Conservation (phyloP, 2,113 vertebrate genomes). For the Phylloscopus whistleri region DNA sequence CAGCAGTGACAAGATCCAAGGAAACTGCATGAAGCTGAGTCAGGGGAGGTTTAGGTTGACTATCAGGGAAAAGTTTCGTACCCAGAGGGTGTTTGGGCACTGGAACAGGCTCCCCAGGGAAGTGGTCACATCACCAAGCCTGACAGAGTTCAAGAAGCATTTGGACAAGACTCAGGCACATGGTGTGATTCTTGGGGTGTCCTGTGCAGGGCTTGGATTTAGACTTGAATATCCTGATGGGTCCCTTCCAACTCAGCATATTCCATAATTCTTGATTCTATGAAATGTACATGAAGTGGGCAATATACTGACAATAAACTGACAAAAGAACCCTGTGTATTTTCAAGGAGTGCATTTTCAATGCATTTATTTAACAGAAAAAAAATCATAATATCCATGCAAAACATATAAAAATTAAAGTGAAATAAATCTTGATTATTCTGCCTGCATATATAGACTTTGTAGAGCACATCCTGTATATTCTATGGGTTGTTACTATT, state of each 20-base stretch:
- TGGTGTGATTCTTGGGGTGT: neutral
- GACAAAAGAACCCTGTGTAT: neutral
- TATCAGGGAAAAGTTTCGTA: neutral
- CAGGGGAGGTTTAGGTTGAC: neutral
- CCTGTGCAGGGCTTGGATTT: neutral
- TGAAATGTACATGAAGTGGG: neutral
- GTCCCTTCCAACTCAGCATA: neutral
- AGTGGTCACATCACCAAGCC: neutral
- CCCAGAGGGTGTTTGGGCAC: neutral
- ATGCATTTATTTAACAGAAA: neutral
- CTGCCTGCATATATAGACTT: neutral
- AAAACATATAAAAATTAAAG: neutral
- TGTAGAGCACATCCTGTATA: neutral
- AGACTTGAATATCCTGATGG: neutral
- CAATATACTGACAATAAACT: neutral
- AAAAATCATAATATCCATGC: neutral
- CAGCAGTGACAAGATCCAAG: neutral
- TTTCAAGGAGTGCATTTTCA: neutral
- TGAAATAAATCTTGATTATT: neutral
- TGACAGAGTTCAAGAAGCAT: neutral
- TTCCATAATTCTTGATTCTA: neutral
- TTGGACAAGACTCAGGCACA: neutral
- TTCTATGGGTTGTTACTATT: neutral
- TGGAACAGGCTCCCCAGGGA: neutral
- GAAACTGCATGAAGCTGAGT: neutral